Percentiles rank a stretch among this genome's conserved stretches.
Evolutionary conservation across 2,797 vertebrate genomes (phyloP).

Genomic region (Onychomys leucogaster): DNA sequence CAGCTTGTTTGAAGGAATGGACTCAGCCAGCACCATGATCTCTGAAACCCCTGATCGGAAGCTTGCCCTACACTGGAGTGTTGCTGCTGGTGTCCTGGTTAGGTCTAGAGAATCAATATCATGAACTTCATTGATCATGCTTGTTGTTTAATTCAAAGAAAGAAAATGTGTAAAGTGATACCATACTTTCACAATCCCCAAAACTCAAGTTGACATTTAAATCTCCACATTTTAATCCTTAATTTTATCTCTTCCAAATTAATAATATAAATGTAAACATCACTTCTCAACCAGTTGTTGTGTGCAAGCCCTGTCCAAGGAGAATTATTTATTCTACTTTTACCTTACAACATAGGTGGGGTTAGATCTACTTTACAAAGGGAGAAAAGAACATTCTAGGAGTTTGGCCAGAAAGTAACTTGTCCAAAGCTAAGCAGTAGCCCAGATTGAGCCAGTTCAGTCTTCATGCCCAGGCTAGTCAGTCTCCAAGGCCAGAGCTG

Average conservation of each 20-base stretch:
- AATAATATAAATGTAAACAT: neutral
- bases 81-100: neutral
- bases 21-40: neutral
- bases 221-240: neutral
- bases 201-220: slow-evolving; percentile 17
- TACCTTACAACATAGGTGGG: neutral
- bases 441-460: neutral
- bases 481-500: neutral
- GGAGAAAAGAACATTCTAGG: slow-evolving; percentile 19
- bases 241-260: slow-evolving; percentile 42
- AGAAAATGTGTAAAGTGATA: neutral
- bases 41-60: neutral
- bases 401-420: slow-evolving; percentile 27
- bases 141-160: slow-evolving; percentile 53
- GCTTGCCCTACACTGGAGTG: neutral
- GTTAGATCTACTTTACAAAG: slow-evolving; percentile 40
- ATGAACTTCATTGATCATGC: neutral
- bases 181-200: neutral
- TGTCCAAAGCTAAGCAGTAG: neutral
- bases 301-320: neutral
- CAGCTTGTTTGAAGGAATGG: neutral
- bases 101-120: neutral
- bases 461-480: neutral
- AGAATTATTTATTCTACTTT: slow-evolving; percentile 40
- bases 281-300: slow-evolving; percentile 30